Evolutionary conservation across 2,797 vertebrate genomes (phyloP), one percentile per base, ranked within the genome.

Genomic region (Acropternis orthonyx): DNA sequence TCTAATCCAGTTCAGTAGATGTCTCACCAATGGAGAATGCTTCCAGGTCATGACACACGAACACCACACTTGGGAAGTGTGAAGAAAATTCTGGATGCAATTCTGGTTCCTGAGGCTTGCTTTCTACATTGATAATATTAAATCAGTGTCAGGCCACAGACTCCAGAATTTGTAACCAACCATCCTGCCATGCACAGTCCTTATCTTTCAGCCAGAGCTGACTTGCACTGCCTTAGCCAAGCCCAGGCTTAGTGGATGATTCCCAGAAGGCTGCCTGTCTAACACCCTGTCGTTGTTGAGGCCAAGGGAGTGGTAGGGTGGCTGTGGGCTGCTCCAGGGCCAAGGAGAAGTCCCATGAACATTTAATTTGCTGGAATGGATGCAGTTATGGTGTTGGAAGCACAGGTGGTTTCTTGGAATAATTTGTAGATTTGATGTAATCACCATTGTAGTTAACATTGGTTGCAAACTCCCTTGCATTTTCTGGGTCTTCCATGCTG

Each of bases 241-340:
- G 8, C 58, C 56, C 51, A 67, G 48, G 43, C 78, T 52, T 84
- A 62, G 13, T 1, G 27, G 7, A 43, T 39, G 39, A 37, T 62
- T 83, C 56, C 36, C 26, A 69, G 12, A 6, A 69, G 32, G 8
- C 26, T 80, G 16, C 6, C 15, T 36, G 34, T 61, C 46, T 88
- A 34, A 44, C 16, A 69, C 10, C 5, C 7, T n/a, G 14, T 67
- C 11, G 39, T 63, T 0, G 0, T 39, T 30, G 52, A 86, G 24
- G 14, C 30, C 58, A 59, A 55, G 30, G 56, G 26, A 36, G 14
- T 55, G 66, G 23, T 36, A 58, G 65, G 28, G 21, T 66, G n/a
- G 10, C 28, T 88, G 12, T 68, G 41, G 20, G 15, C 52, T 78
- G 36, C 27, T 54, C 12, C 30, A 68, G 14, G 13, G 46, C 44